These are phyloP conservation scores for Drosophila gaucha DNA, from an alignment of 2,888 invertebrate species.

Conservation along the genomic window DNA sequence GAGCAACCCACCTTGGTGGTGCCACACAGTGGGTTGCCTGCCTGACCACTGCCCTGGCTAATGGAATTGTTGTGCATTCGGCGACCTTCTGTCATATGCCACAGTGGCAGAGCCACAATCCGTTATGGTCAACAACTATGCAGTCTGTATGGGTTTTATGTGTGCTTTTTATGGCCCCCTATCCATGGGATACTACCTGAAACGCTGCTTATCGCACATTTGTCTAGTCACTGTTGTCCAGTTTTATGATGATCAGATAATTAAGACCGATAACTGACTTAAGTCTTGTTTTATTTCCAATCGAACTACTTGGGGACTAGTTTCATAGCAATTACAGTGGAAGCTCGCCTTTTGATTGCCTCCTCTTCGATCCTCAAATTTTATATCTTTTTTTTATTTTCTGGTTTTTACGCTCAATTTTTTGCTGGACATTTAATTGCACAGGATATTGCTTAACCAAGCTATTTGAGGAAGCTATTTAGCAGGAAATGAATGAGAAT, in stretches of 20 bases:
- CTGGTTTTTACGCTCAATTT: background rate
- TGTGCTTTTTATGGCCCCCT: slow-evolving; percentile 1
- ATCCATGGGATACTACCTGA: slow-evolving; percentile 26
- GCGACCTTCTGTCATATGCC: slow-evolving; percentile 46
- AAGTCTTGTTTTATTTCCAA: background rate
- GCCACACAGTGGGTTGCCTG: slow-evolving; percentile 13
- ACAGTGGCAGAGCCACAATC: slow-evolving; percentile 11
- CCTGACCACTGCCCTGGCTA: slow-evolving; percentile 27
- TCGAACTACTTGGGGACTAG: background rate
- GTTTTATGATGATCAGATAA: slow-evolving; percentile 36
- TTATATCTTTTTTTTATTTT: slow-evolving; percentile 1
- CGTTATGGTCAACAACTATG: slow-evolving; percentile 38
- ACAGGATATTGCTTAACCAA: background rate
- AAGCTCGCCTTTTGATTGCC: background rate
- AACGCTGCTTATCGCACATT: slow-evolving; percentile 23
- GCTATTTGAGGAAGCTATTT: background rate
- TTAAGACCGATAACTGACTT: slow-evolving; percentile 14
- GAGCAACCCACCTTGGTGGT: slow-evolving; percentile 6
- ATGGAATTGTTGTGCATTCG: slow-evolving; percentile 42
- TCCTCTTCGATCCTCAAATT: background rate
- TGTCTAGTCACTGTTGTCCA: slow-evolving; percentile 21
- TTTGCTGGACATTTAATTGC: background rate
- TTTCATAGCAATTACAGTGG: background rate
- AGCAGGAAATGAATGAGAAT: background rate
- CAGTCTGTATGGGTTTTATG: slow-evolving; percentile 42